Evolutionary conservation across 1,140 invertebrate genomes (phyloP).

Genomic region (Metopolophium dirhodum): DNA sequence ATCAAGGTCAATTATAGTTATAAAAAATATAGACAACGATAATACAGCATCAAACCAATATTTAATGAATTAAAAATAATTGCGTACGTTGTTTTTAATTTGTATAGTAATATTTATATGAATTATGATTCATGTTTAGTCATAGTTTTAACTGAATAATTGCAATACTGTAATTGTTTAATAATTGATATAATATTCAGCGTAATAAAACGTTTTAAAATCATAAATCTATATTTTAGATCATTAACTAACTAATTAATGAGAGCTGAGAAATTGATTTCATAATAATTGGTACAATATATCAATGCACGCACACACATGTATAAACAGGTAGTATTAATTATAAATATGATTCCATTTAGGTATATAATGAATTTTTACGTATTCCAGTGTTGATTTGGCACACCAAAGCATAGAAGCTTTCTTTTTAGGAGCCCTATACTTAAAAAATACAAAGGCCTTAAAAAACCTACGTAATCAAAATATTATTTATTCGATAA

Average conservation of each 20-base stretch:
- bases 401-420: no score
- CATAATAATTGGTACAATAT: not conserved
- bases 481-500: no score
- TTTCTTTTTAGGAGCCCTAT: no score
- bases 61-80: conserved; percentile 26
- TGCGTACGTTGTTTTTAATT: not conserved
- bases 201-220: conserved; percentile 2
- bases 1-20: not conserved
- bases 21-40: not conserved
- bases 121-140: not conserved
- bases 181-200: conserved; percentile 21
- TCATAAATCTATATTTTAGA: not conserved
- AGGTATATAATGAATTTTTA: no score
- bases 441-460: no score
- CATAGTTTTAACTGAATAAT: conserved; percentile 4
- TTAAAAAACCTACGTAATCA: no score
- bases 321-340: not conserved
- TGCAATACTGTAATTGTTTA: not conserved
- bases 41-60: not conserved
- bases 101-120: not conserved
- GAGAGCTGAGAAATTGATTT: not conserved
- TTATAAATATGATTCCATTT: no score
- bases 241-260: not conserved
- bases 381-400: no score
- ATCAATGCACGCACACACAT: not conserved